These are phyloP conservation scores for Indicator maculatus DNA, from an alignment of 2,113 vertebrate species.

Conservation along the genomic window DNA sequence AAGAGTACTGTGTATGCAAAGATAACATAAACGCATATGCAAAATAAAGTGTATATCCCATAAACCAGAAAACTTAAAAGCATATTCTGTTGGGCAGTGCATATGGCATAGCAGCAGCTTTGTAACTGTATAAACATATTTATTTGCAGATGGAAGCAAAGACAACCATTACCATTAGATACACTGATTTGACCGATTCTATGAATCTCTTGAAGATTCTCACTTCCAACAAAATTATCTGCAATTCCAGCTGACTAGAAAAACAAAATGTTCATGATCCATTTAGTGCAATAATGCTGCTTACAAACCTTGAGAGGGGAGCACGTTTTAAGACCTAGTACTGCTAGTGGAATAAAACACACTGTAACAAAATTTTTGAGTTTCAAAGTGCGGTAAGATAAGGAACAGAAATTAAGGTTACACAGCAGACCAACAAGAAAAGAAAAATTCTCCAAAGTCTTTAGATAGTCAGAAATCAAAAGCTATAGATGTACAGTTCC, in stretches of 20 bases:
- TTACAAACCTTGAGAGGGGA: not conserved
- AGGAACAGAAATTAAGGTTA: not conserved
- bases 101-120: not conserved
- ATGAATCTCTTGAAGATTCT: not conserved
- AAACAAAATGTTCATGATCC: not conserved
- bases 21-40: not conserved
- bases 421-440: not conserved
- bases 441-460: not conserved
- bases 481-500: not conserved
- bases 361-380: not conserved
- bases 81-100: not conserved
- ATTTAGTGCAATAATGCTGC: not conserved
- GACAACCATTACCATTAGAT: not conserved
- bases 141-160: constrained; percentile 31
- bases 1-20: not conserved
- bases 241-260: not conserved
- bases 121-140: not conserved
- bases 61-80: not conserved
- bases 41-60: not conserved
- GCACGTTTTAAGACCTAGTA: not conserved
- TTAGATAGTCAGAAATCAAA: not conserved
- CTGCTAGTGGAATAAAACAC: not conserved
- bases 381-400: not conserved
- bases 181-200: not conserved
- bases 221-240: not conserved